Evolutionary conservation across 2,797 vertebrate genomes (phyloP).

Genomic region (Microctenopoma stevenorrisi): DNA sequence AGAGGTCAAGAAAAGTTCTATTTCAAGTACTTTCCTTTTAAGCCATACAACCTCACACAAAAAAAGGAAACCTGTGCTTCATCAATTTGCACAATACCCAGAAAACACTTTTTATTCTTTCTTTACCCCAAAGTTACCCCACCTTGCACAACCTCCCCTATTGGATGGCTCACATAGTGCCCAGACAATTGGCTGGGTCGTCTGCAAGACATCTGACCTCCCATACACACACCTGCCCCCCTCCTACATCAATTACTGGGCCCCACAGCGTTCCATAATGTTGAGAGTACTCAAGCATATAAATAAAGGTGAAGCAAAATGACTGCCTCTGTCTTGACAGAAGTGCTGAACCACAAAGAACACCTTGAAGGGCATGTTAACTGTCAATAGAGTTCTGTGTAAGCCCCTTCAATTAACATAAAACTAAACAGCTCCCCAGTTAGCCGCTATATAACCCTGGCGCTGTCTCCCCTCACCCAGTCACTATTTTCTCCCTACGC

Average conservation of each 20-base stretch:
- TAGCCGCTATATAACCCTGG: slow-evolving; percentile 75
- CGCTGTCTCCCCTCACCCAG: slow-evolving; percentile 65
- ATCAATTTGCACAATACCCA: slow-evolving; percentile 53
- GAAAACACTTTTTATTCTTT: slow-evolving; percentile 48
- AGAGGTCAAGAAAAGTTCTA: slow-evolving; percentile 50
- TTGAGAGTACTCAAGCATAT: slow-evolving; percentile 97
- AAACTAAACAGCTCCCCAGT: slow-evolving; percentile 84
- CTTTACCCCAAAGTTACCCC: slow-evolving; percentile 45
- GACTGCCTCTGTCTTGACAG: slow-evolving; percentile 95
- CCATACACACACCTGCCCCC: slow-evolving; percentile 62
- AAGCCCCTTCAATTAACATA: slow-evolving; percentile 87
- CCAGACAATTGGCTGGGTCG: slow-evolving; percentile 72
- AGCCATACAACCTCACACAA: slow-evolving; percentile 17
- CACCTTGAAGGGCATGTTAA: slow-evolving; percentile 90
- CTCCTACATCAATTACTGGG: slow-evolving; percentile 78
- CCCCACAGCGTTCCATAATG: slow-evolving; percentile 86
- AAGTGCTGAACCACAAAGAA: slow-evolving; percentile 98
- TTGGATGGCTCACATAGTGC: slow-evolving; percentile 59
- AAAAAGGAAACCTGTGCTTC: slow-evolving; percentile 16
- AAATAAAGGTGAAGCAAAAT: slow-evolving; percentile 96
- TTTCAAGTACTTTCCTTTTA: slow-evolving; percentile 34
- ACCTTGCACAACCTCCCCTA: slow-evolving; percentile 25
- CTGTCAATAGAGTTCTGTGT: slow-evolving; percentile 88
- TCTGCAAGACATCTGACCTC: slow-evolving; percentile 74
- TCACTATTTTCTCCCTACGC: slow-evolving; percentile 47